Conservation (phyloP, 2,797 vertebrate genomes). For the Chelon labrosus region DNA sequence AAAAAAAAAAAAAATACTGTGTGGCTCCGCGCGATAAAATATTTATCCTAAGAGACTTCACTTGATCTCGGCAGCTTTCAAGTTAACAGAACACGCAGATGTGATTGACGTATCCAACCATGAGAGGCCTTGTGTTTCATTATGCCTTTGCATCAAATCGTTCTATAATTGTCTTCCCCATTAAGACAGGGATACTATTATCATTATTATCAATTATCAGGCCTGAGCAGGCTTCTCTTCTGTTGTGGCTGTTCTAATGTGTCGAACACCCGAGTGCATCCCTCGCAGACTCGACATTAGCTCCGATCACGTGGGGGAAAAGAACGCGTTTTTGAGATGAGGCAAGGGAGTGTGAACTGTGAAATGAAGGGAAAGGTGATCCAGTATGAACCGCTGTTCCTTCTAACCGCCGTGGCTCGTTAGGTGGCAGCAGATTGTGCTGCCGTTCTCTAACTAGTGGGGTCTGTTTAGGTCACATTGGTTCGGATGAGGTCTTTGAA, state of each 20-base stretch:
- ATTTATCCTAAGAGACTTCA: background rate
- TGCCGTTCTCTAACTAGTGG: conserved; percentile 3
- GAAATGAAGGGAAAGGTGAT: conserved; percentile 18
- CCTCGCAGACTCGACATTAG: conserved; percentile 1
- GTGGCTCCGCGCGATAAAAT: background rate
- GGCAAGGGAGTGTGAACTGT: conserved; percentile 27
- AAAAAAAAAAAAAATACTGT: background rate
- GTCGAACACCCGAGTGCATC: background rate
- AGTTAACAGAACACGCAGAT: background rate
- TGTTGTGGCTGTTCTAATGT: background rate
- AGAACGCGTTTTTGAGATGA: conserved; percentile 7
- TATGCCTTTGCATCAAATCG: background rate
- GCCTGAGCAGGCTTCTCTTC: background rate
- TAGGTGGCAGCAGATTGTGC: conserved; percentile 19
- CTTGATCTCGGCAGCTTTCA: background rate
- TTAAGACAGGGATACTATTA: background rate
- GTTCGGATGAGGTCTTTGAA: conserved; percentile 6
- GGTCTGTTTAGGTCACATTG: conserved; percentile 9
- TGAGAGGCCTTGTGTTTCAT: background rate
- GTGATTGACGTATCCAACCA: background rate
- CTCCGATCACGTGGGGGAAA: conserved; percentile 24
- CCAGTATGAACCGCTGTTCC: background rate
- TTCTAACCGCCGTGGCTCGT: background rate
- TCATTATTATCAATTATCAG: background rate
- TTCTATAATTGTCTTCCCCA: background rate